Base-by-base conservation (phyloP, 1,140 invertebrate species). In the Drosophila ficusphila region DNA sequence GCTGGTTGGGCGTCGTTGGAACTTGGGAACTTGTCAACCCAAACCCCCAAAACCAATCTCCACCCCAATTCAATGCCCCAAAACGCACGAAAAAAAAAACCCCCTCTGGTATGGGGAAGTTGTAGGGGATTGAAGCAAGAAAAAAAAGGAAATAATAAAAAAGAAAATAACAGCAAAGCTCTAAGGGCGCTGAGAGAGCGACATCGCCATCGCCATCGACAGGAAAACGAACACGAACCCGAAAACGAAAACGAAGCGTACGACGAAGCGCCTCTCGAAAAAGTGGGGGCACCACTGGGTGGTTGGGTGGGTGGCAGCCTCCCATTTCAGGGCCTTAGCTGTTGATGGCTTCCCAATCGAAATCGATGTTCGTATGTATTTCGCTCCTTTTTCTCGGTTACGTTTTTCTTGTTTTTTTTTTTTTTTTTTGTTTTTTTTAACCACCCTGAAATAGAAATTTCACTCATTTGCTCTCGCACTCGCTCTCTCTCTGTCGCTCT, bases 261-360 rank as follows among this genome's bases (percentile, higher is more conserved):
- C 61, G 62, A 25, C 61, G 62, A 67, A 67, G 62, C 62, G 51
- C 42, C 58, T 73, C 42, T 38, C 31, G 46, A 23, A 36, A 7
- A n/a, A 6, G 3, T 7, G 11, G 39, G 11, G 39, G 7, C 2
- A 5, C 11, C 19, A 5, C 16, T 18, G 51, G 58, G 60, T 27
- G 9, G 14, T 38, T 7, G 14, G 46, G 19, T 44, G 44, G 47
- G 47, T 42, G 60, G 38, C 42, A 27, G 58, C 29, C 47, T 54
- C 61, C 18, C 18, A 21, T 38, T 12, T 52, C 18, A 18, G 33
- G 71, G 31, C 41, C 69, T 61, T 72, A 76, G 71, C 56, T 82
- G 81, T 90, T 90, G 89, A 90, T 90, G 89, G 79, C 89, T 90
- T 90, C 89, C 89, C 89, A 90, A 90, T 90, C 89, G 89, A 90